phyloP scores from a whole-genome alignment of 2,888 invertebrate species.

The Lithophane socia region DNA sequence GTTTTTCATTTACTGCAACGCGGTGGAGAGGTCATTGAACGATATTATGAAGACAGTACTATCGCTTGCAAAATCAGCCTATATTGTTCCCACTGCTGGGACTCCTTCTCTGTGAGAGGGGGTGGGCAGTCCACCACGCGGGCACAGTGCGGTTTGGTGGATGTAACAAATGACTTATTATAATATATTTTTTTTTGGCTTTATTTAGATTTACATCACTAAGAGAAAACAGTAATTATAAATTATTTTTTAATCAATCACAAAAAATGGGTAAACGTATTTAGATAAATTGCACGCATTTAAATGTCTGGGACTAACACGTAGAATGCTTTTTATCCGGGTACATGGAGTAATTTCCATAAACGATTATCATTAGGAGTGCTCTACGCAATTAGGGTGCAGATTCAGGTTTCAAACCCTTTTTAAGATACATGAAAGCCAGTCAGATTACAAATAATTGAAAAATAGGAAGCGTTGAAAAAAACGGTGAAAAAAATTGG shows the following conservation, averaged over 20 bases:
- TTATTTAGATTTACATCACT: too few relatives aligned
- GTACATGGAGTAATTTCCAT: background rate
- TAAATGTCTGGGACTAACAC: background rate
- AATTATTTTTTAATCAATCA: too few relatives aligned
- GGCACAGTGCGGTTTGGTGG: background rate
- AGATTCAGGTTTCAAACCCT: background rate
- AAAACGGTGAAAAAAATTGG: background rate
- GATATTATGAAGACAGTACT: background rate
- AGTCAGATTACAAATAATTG: background rate
- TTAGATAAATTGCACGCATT: background rate
- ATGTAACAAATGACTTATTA: too few relatives aligned
- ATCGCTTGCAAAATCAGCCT: background rate
- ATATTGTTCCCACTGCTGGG: background rate
- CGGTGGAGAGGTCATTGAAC: slow-evolving; percentile 4
- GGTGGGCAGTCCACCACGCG: background rate
- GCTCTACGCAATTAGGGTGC: background rate
- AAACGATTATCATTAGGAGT: slow-evolving; percentile 16
- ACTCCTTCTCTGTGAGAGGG: background rate
- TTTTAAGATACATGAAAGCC: background rate
- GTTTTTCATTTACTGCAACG: slow-evolving; percentile 7
- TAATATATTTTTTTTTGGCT: too few relatives aligned
- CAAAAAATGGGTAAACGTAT: background rate
- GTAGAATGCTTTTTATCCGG: background rate
- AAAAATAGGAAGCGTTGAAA: background rate
- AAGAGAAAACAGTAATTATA: too few relatives aligned